A percentile compares a stretch with the other conserved stretches of the same genome.
Conservation (phyloP, 2,113 vertebrate genomes). For the Pachycephala philippinensis region DNA sequence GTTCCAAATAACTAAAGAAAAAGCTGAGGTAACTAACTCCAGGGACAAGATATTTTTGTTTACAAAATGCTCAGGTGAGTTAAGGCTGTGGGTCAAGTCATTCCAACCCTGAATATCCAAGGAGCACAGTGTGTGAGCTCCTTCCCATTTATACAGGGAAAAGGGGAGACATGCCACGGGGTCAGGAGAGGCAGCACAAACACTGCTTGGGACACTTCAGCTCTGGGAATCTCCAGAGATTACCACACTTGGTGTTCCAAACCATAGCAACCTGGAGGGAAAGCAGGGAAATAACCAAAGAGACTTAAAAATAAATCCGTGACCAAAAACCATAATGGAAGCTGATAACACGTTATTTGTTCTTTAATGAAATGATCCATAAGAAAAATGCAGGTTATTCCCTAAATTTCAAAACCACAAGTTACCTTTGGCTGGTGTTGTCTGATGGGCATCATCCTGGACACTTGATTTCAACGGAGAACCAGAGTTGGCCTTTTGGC, state of each 20-base stretch:
- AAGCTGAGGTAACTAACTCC: neutral
- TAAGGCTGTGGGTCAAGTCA: neutral
- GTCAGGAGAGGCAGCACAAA: neutral
- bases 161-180: neutral
- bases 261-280: neutral
- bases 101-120: neutral
- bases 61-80: neutral
- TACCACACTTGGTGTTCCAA: neutral
- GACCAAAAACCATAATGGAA: neutral
- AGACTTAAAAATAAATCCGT: neutral
- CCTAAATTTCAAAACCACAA: neutral
- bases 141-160: neutral
- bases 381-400: neutral
- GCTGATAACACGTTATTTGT: neutral
- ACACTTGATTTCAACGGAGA: neutral
- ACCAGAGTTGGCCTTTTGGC: neutral
- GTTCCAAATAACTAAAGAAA: neutral
- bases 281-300: neutral
- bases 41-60: neutral
- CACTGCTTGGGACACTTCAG: neutral
- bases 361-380: neutral
- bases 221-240: neutral
- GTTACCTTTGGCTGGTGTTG: constrained; percentile 65
- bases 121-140: neutral
- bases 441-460: neutral